Percentiles rank a stretch among this genome's conserved stretches.
Conservation (phyloP, 2,888 invertebrate genomes). For the Panzeria rudis region DNA sequence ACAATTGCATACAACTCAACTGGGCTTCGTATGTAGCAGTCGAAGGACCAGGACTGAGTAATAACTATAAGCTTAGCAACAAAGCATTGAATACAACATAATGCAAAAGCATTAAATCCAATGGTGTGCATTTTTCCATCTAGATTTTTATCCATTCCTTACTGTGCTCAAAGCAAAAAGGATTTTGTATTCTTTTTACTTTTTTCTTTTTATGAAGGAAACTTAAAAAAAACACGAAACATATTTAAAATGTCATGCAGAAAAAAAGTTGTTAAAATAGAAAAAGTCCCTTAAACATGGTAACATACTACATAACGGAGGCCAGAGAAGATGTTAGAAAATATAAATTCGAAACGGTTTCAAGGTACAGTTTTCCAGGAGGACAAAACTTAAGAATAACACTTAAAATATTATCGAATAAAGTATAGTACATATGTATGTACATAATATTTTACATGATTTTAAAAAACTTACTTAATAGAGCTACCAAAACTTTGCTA, state of each 20-base stretch:
- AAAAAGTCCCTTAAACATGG: neutral
- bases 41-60: constrained; percentile 55
- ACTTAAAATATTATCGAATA: too few relatives aligned
- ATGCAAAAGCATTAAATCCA: constrained; percentile 68
- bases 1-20: constrained; percentile 1
- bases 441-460: too few relatives aligned
- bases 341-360: neutral
- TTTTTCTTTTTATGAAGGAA: constrained; percentile 36
- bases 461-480: too few relatives aligned
- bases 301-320: neutral
- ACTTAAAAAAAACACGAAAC: constrained; percentile 53
- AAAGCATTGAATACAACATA: constrained; percentile 60
- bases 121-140: constrained; percentile 66
- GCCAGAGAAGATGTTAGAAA: neutral
- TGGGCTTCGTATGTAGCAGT: neutral
- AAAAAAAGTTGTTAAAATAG: constrained; percentile 55
- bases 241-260: constrained; percentile 64
- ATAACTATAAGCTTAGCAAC: constrained; percentile 71
- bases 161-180: constrained; percentile 52
- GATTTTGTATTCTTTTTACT: constrained; percentile 55
- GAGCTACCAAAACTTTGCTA: too few relatives aligned
- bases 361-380: neutral
- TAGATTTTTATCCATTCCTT: constrained; percentile 42
- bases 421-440: too few relatives aligned
- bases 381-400: neutral